Percentiles rank a stretch among this genome's conserved stretches.
These are phyloP conservation scores for Ichneumoninae sp. DNA, from an alignment of 2,888 invertebrate genomes.

Conservation along the genomic window DNA sequence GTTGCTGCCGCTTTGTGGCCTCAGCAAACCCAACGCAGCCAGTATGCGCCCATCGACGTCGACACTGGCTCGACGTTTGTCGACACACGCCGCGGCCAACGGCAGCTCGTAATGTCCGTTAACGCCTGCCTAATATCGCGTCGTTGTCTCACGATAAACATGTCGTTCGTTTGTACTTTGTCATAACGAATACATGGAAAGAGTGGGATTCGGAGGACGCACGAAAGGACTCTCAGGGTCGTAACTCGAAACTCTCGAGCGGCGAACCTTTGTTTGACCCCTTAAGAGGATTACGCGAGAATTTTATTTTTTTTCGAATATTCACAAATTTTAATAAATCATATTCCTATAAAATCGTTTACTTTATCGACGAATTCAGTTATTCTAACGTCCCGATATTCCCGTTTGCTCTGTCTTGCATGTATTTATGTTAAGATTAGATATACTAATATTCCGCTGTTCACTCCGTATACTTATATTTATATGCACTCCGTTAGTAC, in stretches of 20 bases:
- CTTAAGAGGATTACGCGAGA: neutral
- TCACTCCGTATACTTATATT: too few species aligned
- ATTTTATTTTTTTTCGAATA: neutral
- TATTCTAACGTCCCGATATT: neutral
- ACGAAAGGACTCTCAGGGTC: conserved; percentile 7
- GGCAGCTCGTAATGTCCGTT: conserved; percentile 75
- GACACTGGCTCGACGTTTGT: conserved; percentile 74
- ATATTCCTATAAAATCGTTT: neutral
- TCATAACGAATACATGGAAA: conserved; percentile 39
- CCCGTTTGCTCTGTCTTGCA: neutral
- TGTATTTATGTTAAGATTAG: neutral
- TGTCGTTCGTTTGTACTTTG: conserved; percentile 70
- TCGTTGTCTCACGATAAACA: conserved; percentile 79
- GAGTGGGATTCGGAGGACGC: conserved; percentile 3
- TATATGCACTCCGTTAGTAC: too few species aligned
- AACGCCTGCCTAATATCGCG: conserved; percentile 78
- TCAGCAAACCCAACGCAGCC: conserved; percentile 15
- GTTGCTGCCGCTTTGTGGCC: conserved; percentile 36
- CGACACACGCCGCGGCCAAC: conserved; percentile 68
- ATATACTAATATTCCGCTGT: neutral
- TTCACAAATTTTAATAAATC: neutral
- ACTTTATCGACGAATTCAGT: conserved; percentile 1
- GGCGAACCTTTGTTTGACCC: neutral
- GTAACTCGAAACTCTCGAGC: neutral
- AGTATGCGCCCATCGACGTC: conserved; percentile 24